Evolutionary conservation across 2,888 invertebrate species (phyloP).

Genomic region (Muschampia plurimacula): DNA sequence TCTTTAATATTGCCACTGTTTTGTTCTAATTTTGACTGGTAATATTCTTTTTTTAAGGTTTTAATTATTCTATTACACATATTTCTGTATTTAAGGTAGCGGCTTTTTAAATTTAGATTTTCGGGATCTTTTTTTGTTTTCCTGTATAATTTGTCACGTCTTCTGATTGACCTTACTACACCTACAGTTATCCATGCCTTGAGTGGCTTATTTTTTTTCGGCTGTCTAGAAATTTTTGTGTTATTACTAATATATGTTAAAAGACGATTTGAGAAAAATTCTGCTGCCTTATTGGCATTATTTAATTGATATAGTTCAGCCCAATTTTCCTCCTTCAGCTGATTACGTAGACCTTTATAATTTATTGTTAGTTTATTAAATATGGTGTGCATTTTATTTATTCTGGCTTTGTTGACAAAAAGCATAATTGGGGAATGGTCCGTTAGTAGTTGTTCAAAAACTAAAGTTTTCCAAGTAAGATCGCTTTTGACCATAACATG

Average conservation of each 20-base stretch:
- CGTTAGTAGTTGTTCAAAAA: background rate
- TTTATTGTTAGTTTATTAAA: background rate
- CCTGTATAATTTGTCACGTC: background rate
- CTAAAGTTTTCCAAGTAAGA: background rate
- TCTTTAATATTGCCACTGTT: background rate
- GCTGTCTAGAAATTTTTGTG: background rate
- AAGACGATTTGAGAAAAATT: background rate
- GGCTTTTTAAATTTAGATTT: background rate
- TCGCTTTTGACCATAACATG: background rate
- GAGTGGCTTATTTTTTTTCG: background rate
- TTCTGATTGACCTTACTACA: background rate
- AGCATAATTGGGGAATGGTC: slow-evolving; percentile 1
- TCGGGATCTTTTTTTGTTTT: background rate
- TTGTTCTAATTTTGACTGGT: background rate
- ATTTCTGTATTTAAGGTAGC: background rate
- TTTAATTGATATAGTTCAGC: background rate
- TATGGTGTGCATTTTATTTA: background rate
- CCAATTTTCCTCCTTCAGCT: background rate
- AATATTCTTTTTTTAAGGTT: background rate
- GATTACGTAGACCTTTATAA: background rate
- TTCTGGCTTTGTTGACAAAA: background rate
- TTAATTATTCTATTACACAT: background rate
- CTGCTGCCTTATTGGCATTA: background rate
- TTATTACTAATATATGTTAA: background rate
- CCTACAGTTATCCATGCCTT: background rate